Percentiles rank a stretch among this genome's conserved stretches.
Evolutionary conservation across 2,797 vertebrate species (phyloP).

Genomic region (Gallinago stenura): DNA sequence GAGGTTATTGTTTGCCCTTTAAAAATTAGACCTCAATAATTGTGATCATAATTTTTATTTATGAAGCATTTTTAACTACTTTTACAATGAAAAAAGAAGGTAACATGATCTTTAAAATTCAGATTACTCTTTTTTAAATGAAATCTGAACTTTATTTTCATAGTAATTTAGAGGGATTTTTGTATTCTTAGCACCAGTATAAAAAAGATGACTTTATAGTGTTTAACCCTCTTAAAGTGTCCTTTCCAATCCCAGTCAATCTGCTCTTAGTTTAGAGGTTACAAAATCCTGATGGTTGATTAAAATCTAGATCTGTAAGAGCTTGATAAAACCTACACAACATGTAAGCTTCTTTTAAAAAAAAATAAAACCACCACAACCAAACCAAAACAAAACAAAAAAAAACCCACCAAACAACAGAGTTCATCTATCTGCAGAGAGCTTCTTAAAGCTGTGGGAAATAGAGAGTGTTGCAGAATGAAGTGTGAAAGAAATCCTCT

Average conservation of each 20-base stretch:
- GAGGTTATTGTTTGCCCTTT: background rate
- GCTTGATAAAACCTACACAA: conserved; percentile 13
- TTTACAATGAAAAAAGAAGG: background rate
- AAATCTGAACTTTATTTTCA: background rate
- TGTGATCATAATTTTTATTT: background rate
- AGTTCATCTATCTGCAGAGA: background rate
- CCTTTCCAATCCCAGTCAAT: conserved; percentile 30
- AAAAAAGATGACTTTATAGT: background rate
- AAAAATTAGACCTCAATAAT: background rate
- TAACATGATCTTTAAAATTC: background rate
- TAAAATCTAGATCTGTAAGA: conserved; percentile 55
- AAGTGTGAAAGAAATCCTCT: background rate
- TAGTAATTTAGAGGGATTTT: background rate
- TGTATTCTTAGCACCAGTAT: background rate
- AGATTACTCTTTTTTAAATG: background rate
- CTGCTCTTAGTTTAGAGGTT: conserved; percentile 16
- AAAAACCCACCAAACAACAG: background rate
- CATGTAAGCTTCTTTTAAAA: conserved; percentile 32
- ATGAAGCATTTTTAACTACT: background rate
- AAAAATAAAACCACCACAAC: background rate
- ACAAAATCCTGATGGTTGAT: conserved; percentile 41
- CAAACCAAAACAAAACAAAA: background rate
- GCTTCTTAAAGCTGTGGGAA: background rate
- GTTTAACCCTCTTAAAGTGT: conserved; percentile 42
- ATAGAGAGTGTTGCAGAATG: background rate